Evolutionary conservation across 2,113 vertebrate species (phyloP).

Genomic region (Thomomys bottae): DNA sequence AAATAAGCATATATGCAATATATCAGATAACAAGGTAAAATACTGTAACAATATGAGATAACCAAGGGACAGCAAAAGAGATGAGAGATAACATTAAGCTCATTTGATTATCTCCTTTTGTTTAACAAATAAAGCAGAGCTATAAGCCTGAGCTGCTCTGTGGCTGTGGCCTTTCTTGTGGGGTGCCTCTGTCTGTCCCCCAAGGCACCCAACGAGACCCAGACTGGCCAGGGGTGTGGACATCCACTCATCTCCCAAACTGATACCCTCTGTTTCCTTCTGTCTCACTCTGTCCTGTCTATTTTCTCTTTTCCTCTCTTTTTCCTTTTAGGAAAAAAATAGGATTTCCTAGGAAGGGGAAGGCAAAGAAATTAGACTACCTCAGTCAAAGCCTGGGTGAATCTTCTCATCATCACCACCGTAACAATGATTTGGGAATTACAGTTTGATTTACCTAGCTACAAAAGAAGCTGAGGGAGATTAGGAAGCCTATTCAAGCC

Average conservation of each 20-base stretch:
- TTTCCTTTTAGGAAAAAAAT: background rate
- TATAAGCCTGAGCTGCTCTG: conserved; percentile 44
- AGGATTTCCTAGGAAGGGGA: background rate
- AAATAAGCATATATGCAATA: too few relatives aligned
- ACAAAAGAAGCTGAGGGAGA: background rate
- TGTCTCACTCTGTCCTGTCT: background rate
- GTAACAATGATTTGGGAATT: background rate
- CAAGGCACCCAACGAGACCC: background rate
- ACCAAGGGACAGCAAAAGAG: too few relatives aligned
- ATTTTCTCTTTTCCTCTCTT: background rate
- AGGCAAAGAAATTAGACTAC: conserved; percentile 47
- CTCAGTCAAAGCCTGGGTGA: background rate
- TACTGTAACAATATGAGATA: too few relatives aligned
- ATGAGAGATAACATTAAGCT: too few relatives aligned
- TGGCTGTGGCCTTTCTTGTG: conserved; percentile 34
- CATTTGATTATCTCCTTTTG: conserved; percentile 76
- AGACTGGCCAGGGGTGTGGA: background rate
- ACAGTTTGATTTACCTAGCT: background rate
- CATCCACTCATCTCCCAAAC: background rate
- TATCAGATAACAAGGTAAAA: too few relatives aligned
- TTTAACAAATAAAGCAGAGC: conserved; percentile 60
- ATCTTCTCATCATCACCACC: background rate
- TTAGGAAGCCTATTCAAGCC: background rate
- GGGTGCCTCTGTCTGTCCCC: conserved; percentile 33
- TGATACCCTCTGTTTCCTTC: background rate